Percentiles rank a stretch among this genome's conserved stretches.
phyloP scores from a whole-genome alignment of 2,797 vertebrate species.

The Pampus argenteus region DNA sequence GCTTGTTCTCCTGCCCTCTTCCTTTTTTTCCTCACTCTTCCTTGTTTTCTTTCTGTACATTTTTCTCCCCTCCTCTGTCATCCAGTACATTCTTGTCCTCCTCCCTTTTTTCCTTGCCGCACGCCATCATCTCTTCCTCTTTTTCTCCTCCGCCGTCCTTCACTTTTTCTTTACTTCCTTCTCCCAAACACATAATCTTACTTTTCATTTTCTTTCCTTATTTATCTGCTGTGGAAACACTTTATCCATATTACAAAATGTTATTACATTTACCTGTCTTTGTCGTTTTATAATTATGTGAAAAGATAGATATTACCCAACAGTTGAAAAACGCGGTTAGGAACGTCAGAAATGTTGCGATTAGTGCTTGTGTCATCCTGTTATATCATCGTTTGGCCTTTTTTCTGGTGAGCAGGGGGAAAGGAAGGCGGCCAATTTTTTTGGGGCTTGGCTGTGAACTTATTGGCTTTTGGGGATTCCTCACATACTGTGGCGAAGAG shows the following conservation, averaged over 20 bases:
- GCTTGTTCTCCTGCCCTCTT: not conserved
- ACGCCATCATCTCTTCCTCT: not conserved
- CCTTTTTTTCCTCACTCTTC: not conserved
- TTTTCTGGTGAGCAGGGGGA: constrained; percentile 3
- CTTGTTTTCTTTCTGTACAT: not conserved
- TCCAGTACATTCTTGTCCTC: constrained; percentile 11
- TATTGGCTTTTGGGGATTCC: constrained; percentile 55
- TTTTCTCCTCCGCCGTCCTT: not conserved
- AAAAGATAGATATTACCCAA: not conserved
- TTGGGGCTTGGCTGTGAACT: constrained; percentile 40
- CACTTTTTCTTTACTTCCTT: not conserved
- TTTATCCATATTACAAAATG: not conserved
- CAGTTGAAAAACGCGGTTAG: not conserved
- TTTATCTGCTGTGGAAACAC: not conserved
- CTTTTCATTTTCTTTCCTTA: not conserved
- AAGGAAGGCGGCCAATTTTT: constrained; percentile 5
- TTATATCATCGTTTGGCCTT: not conserved
- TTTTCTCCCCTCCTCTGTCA: not conserved
- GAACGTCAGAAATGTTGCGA: not conserved
- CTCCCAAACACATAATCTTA: not conserved
- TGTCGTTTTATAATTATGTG: constrained; percentile 9
- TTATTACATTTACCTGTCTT: not conserved
- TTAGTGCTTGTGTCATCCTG: not conserved
- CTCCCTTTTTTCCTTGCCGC: constrained; percentile 5
- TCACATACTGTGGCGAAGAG: constrained; percentile 52